Evolutionary conservation across 2,888 invertebrate species (phyloP), one percentile per base, ranked within the genome.

Genomic region (Amiota communis): DNA sequence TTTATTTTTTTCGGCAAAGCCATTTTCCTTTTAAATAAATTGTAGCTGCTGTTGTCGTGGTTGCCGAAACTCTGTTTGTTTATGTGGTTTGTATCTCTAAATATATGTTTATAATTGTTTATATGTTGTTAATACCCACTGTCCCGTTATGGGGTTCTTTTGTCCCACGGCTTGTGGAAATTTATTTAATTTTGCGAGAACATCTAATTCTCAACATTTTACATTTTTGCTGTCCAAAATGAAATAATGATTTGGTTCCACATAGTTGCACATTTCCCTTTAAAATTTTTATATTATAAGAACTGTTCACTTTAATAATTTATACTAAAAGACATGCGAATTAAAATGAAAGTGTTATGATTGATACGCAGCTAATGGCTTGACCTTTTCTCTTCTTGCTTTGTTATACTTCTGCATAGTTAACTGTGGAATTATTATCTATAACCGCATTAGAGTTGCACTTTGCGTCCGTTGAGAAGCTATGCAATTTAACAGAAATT

Each of bases 1-100:
- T 90, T 89, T 73, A 89, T 88, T 78, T 88, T 84, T 85, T 89
- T 89, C 63, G 89, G 84, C 81, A 89, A 77, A 79, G 89, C 88
- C 89, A 89, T 88, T 59, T 71, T 76, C 23, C 23, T 67, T 76
- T 11, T 49, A 59, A n/a, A n/a, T 46, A 20, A 71, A 17, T 72
- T 47, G 6, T 68, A 48, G 68, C 49, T 77, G 68, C 49, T 77
- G 46, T 36, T 74, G 51, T 71, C 47, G 70, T 53, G 23, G 15
- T 68, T 20, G 47, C 46, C 47, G 1, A 36, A 49, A 12, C 64
- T 59, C 47, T 47, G 23, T 46, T 51, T 56, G 23, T 56, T 59
- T 67, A 70, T 11, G 51, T 49, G 17, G 49, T 59, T 46, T 71
- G 49, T 69, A 74, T 63, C 69, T 67, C 75, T 13, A 10, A 73